Base-by-base conservation (phyloP, 2,113 vertebrate species). In the Galbula dea region DNA sequence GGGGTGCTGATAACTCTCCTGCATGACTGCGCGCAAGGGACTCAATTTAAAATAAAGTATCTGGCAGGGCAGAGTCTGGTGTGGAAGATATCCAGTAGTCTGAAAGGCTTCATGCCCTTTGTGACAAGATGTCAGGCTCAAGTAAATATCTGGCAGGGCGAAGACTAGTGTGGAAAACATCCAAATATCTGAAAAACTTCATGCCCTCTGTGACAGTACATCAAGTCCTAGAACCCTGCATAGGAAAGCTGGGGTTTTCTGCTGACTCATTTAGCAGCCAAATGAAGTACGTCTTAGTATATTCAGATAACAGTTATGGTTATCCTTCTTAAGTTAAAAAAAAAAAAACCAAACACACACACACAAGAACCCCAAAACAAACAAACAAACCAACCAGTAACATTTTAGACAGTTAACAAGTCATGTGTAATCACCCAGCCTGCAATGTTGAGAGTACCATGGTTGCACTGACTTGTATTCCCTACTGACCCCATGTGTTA, bases 81-180 rank as follows among this genome's bases (percentile, higher is more conserved):
- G 94, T 94, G 94, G 93, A 96, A 95, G 91, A 96, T 95, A 96
- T 96, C 89, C 94, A 87, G 78, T 41, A 92, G 94, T 92, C 81
- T 96, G 96, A 96, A 95, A 96, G 94, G 86, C 81, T 93, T 95
- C 95, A 92, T 92, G 94, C 94, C 95, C 89, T 95, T 86, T 89
- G 62, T 96, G 96, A 96, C 95, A 96, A 93, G 77, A 95, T 95
- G 95, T 96, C 96, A 96, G 90, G 92, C 90, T 95, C 94, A 76
- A 95, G 93, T 78, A 94, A 95, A 86, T 96, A 95, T 92, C 89
- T 94, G 94, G 89, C 95, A 96, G 94, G 41, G 67, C 11, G 1
- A 96, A 96, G 89, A 65, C 94, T 94, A 93, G 88, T 80, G 84
- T 83, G 88, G 91, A 94, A 96, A 95, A 92, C 83, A 93, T 95